Percentiles rank a stretch among this genome's conserved stretches.
These are phyloP conservation scores for Selenia dentaria DNA, from an alignment of 2,888 invertebrate species.

Conservation along the genomic window DNA sequence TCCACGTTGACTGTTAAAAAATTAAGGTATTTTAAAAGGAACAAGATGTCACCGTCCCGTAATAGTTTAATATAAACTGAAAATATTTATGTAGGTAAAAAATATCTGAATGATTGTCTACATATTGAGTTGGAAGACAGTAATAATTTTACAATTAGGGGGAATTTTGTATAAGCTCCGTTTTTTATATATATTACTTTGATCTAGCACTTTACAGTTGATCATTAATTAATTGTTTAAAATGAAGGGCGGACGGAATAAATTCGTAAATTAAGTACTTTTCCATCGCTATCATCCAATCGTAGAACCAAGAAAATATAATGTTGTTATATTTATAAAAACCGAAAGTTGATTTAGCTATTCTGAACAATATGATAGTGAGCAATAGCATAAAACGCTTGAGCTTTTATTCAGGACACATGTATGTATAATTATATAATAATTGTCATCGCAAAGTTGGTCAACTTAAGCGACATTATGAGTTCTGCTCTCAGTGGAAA, in stretches of 20 bases:
- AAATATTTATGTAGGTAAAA: constrained; percentile 36
- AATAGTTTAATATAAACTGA: constrained; percentile 52
- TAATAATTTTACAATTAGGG: constrained; percentile 48
- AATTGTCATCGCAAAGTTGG: too few relatives aligned
- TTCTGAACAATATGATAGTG: too few relatives aligned
- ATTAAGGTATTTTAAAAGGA: constrained; percentile 75
- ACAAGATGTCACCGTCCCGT: constrained; percentile 57
- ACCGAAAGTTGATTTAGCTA: too few relatives aligned
- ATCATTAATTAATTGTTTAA: not conserved
- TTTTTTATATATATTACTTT: constrained; percentile 36
- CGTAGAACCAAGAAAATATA: not conserved
- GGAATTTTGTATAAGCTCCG: constrained; percentile 33
- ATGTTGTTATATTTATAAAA: not conserved
- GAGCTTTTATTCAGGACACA: too few relatives aligned
- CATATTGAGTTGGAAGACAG: constrained; percentile 70
- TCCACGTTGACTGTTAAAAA: constrained; percentile 77
- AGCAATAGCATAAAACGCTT: too few relatives aligned
- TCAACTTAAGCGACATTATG: not conserved
- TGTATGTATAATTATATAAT: too few relatives aligned
- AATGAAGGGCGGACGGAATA: constrained; percentile 69
- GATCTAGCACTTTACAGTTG: constrained; percentile 32
- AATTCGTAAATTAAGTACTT: constrained; percentile 68
- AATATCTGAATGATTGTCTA: constrained; percentile 54
- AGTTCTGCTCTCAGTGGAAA: not conserved
- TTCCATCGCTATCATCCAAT: constrained; percentile 37